phyloP scores from a whole-genome alignment of 2,113 vertebrate genomes.

The Ptyas mucosa region DNA sequence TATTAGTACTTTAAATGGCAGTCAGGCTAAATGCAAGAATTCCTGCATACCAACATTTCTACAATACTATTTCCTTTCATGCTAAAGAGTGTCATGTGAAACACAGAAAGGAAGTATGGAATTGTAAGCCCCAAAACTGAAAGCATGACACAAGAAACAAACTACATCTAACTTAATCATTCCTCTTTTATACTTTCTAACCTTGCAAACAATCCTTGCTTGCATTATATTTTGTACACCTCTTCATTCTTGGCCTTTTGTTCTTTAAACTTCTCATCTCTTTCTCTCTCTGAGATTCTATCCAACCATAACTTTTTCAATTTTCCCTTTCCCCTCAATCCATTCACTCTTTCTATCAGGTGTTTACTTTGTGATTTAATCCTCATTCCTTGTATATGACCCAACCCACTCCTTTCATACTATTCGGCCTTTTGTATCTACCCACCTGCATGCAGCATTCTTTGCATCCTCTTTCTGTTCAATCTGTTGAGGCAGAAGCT shows the following conservation, averaged over 20 bases:
- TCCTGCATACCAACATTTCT: not conserved
- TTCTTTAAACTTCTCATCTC: not conserved
- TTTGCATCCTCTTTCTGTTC: not conserved
- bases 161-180: not conserved
- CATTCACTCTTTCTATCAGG: not conserved
- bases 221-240: not conserved
- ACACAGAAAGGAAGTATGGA: not conserved
- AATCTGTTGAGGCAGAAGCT: not conserved
- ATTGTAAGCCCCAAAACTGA: not conserved
- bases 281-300: not conserved
- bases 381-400: not conserved
- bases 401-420: not conserved
- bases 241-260: not conserved
- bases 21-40: not conserved
- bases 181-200: not conserved
- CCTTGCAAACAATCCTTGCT: not conserved
- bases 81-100: not conserved
- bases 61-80: not conserved
- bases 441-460: not conserved
- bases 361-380: not conserved
- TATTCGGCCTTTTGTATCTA: not conserved
- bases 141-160: not conserved
- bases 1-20: not conserved
- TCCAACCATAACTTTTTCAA: not conserved
- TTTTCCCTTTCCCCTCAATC: not conserved